Conservation (phyloP, 2,797 vertebrate species). For the Coregonus sp. region DNA sequence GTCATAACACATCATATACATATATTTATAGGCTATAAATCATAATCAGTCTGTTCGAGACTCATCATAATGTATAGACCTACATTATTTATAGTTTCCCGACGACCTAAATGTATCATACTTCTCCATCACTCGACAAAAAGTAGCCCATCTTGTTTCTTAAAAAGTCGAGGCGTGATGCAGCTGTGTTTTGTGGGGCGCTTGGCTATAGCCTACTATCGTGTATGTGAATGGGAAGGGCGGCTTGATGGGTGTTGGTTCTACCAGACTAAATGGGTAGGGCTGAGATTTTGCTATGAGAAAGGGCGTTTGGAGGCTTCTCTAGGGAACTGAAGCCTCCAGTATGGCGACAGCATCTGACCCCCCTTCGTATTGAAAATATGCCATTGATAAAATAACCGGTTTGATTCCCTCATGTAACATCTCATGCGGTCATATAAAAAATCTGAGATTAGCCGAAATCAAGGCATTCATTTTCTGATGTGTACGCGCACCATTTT, state of each 20-base stretch:
- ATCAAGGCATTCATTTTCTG: too few relatives aligned
- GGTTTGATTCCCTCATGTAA: slow-evolving; percentile 1
- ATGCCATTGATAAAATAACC: too few relatives aligned
- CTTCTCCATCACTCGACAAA: slow-evolving; percentile 11
- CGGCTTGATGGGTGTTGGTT: slow-evolving; percentile 6
- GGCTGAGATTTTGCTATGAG: slow-evolving; percentile 20
- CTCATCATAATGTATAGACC: background rate
- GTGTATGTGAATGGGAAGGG: slow-evolving; percentile 20
- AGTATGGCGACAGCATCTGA: too few relatives aligned
- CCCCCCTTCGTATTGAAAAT: too few relatives aligned
- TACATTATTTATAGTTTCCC: background rate
- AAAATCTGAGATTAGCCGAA: background rate
- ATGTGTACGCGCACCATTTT: background rate
- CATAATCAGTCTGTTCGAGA: background rate
- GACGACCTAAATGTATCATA: background rate
- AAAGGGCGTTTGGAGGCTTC: background rate
- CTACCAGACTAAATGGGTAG: slow-evolving; percentile 13
- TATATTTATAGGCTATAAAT: background rate
- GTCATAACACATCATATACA: background rate
- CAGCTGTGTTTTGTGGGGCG: slow-evolving; percentile 54
- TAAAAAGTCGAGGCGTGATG: slow-evolving; percentile 41
- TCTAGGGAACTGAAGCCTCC: slow-evolving; percentile 23
- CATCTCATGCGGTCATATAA: too few relatives aligned
- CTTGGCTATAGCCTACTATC: slow-evolving; percentile 35
- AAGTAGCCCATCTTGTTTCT: slow-evolving; percentile 27